Evolutionary conservation across 2,113 vertebrate genomes (phyloP).

Genomic region (Rallus limicola): DNA sequence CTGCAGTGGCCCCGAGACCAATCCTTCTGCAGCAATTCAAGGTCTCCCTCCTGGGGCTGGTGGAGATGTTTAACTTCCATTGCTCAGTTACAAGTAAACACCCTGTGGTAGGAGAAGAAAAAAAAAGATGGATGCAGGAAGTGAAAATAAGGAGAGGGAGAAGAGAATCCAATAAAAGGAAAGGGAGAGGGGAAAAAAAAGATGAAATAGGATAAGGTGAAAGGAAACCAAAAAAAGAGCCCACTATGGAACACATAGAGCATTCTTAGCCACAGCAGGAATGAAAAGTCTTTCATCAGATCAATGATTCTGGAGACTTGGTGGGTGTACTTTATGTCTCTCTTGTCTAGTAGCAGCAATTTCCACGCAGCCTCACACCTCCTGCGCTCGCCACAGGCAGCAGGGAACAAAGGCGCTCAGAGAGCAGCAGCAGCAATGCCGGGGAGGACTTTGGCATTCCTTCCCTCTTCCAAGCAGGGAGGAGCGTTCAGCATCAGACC

Average conservation of each 20-base stretch:
- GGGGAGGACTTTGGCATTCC: not conserved
- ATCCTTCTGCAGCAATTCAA: not conserved
- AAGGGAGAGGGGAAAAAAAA: not conserved
- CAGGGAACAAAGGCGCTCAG: not conserved
- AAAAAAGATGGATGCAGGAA: not conserved
- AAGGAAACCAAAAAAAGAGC: not conserved
- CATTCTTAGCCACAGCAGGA: conserved; percentile 14
- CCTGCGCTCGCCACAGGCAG: not conserved
- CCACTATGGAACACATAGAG: conserved; percentile 3
- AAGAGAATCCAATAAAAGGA: not conserved
- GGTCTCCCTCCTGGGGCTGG: not conserved
- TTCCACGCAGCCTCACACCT: conserved; percentile 26
- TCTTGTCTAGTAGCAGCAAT: conserved; percentile 8
- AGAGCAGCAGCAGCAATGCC: not conserved
- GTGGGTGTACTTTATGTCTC: not conserved
- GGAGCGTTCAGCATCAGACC: not conserved
- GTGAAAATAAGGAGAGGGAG: not conserved
- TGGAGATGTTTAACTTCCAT: not conserved
- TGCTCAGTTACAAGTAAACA: not conserved
- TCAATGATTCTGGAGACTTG: not conserved
- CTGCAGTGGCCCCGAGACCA: not conserved
- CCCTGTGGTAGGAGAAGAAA: not conserved
- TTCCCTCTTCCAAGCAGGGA: not conserved
- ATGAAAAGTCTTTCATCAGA: conserved; percentile 27
- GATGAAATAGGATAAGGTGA: conserved; percentile 33